These are phyloP conservation scores for Sceloporus tristichus DNA, from an alignment of 2,113 vertebrate species.

Conservation along the genomic window DNA sequence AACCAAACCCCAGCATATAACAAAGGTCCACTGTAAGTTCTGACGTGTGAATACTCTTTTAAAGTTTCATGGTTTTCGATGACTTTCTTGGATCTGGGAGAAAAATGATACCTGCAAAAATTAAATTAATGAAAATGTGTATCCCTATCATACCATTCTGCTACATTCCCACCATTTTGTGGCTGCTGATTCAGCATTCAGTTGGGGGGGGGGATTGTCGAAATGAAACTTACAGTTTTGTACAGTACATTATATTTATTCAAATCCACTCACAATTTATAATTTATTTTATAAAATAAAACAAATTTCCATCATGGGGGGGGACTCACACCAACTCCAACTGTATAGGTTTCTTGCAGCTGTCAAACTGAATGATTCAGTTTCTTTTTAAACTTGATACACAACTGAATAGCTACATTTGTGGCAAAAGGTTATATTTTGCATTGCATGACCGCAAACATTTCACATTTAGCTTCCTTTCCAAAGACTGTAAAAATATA, in stretches of 20 bases:
- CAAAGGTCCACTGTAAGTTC: too few species aligned
- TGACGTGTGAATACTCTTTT: too few species aligned
- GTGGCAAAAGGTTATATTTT: conserved; percentile 9
- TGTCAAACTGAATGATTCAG: background rate
- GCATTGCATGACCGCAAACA: background rate
- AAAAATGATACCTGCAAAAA: too few species aligned
- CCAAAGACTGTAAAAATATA: background rate
- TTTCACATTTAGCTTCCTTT: background rate
- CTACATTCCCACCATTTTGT: background rate
- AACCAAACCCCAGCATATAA: too few species aligned
- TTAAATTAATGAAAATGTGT: too few species aligned
- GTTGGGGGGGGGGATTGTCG: background rate
- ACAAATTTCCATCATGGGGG: background rate
- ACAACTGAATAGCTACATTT: background rate
- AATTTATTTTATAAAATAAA: conserved; percentile 12
- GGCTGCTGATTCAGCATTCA: background rate
- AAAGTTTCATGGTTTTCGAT: too few species aligned
- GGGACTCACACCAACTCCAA: background rate
- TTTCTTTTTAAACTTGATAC: background rate
- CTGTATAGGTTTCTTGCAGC: background rate
- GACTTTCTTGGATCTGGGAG: too few species aligned
- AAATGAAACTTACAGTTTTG: background rate
- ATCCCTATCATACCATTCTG: background rate
- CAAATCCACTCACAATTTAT: background rate
- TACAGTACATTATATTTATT: background rate